Evolutionary conservation across 1,140 invertebrate species (phyloP), one percentile per base, ranked within the genome.

Genomic region (Bombus huntii): DNA sequence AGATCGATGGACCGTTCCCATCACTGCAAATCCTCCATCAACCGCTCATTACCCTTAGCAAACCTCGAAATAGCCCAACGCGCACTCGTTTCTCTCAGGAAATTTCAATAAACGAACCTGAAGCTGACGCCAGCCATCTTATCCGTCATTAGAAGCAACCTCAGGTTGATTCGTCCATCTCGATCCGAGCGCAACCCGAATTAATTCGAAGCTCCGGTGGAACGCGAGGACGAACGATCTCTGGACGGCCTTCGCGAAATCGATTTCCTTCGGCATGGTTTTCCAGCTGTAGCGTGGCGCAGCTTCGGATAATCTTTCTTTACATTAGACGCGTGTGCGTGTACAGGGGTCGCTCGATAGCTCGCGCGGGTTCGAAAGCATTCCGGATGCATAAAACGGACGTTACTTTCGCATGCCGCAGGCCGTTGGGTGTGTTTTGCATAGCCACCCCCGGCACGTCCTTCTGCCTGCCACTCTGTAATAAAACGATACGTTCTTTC

Each of bases 371-470:
- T 92, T 93, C 90, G 89, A 92, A 93, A 87, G 90, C 88, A 93
- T 92, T 93, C 90, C 88, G 89, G 90, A 93, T 92, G 92, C 92
- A 93, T 93, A 93, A 93, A 93, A 92, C 88, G 92, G 88, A 93
- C 92, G 92, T 92, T 92, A 90, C 90, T 89, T 90, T 93, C 90
- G 92, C 92, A 93, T 92, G 92, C 90, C 84, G 88, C 88, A 74
- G 88, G 76, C 74, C 89, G 87, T 87, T 85, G 88, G 91, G 85
- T 91, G 85, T 92, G 91, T 92, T 93, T 93, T 93, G 92, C 93
- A 93, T 92, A 92, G 70, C 83, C 76, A 77, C 68, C 71, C n/a
- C n/a, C n/a, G 13, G n/a, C 75, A 83, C 84, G 65, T 84, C 85
- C 82, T 28, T 34, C 84, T 88, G 86, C 89, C 87, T 88, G 90